Evolutionary conservation across 2,113 vertebrate species (phyloP).

Genomic region (Excalfactoria chinensis): DNA sequence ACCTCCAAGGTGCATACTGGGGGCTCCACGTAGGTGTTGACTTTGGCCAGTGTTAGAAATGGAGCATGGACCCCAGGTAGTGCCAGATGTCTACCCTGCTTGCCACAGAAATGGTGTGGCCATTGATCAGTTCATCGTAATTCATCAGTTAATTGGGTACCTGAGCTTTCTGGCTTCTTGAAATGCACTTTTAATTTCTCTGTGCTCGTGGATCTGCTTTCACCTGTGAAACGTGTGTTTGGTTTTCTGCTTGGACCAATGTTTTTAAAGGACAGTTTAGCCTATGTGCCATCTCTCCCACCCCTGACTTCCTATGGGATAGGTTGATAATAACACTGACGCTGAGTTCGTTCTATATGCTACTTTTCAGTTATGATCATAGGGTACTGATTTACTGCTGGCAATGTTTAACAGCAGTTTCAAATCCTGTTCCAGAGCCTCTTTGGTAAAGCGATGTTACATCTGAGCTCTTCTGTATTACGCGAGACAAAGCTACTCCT

Average conservation of each 20-base stretch:
- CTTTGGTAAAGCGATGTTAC: not conserved
- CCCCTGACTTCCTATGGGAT: not conserved
- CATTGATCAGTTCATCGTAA: no score
- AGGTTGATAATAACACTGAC: not conserved
- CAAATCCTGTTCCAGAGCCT: not conserved
- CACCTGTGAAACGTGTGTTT: not conserved
- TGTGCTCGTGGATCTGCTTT: not conserved
- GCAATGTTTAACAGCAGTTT: not conserved
- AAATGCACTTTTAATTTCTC: not conserved
- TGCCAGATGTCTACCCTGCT: not conserved
- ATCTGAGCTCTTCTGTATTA: not conserved
- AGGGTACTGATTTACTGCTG: not conserved
- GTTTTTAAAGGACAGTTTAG: not conserved
- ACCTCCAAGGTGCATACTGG: not conserved
- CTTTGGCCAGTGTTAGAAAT: not conserved
- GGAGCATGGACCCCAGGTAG: not conserved
- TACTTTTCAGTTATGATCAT: not conserved
- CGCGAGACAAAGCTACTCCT: accelerated
- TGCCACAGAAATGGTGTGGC: not conserved
- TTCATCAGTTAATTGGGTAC: not conserved
- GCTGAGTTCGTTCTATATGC: not conserved
- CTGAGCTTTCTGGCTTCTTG: not conserved
- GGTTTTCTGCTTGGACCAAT: not conserved
- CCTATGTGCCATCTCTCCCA: not conserved
- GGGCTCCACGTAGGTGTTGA: not conserved